A percentile compares a stretch with the other conserved stretches of the same genome.
phyloP scores from a whole-genome alignment of 1,140 invertebrate genomes.

The Aphaenogaster floridana region DNA sequence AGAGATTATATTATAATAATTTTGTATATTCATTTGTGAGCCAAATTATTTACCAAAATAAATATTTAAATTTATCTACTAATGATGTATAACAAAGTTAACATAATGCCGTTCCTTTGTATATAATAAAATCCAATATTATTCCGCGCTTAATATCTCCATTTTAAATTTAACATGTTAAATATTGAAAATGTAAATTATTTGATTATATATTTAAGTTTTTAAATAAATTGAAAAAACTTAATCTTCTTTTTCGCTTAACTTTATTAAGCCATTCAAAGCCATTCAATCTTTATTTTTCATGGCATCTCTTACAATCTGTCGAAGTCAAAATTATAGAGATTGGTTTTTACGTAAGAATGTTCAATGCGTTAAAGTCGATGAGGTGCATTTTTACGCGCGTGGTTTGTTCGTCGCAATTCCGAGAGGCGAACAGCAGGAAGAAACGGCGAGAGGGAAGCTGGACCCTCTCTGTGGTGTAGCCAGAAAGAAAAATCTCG shows the following conservation, averaged over 20 bases:
- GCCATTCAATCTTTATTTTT: neutral
- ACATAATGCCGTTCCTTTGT: too few species aligned
- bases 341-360: neutral
- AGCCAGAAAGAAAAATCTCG: constrained; percentile 40
- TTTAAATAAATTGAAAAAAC: neutral
- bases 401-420: neutral
- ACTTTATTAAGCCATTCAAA: neutral
- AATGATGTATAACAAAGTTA: too few species aligned
- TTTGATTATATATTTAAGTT: neutral
- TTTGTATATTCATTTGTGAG: too few species aligned
- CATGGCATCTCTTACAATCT: neutral
- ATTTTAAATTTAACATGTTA: too few species aligned
- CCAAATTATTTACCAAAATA: too few species aligned
- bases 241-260: neutral
- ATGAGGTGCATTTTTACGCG: neutral
- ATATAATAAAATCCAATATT: too few species aligned
- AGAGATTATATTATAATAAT: too few species aligned
- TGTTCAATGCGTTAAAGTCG: constrained; percentile 11
- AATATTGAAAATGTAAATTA: neutral
- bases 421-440: neutral
- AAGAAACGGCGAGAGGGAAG: constrained; percentile 21
- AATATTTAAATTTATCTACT: too few species aligned
- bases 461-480: neutral
- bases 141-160: too few species aligned
- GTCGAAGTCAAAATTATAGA: neutral